Conservation (phyloP, 2,797 vertebrate genomes). For the Neopelma chrysocephalum region DNA sequence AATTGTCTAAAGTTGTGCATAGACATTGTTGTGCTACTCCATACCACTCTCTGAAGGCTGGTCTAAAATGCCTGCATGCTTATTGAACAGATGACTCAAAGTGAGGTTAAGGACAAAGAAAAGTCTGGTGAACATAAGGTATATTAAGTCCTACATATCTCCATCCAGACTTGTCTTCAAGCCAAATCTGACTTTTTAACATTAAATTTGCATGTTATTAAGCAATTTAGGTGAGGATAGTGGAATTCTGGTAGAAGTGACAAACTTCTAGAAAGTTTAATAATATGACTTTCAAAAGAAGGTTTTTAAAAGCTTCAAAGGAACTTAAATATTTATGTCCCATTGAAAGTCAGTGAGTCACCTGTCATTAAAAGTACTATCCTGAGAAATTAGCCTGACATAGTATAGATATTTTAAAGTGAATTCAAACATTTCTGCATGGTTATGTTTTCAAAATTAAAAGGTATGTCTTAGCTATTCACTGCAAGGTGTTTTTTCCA, state of each 20-base stretch:
- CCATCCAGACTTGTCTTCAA: background rate
- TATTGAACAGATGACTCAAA: background rate
- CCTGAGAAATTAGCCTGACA: background rate
- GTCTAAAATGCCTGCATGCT: background rate
- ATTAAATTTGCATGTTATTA: background rate
- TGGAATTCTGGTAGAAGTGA: background rate
- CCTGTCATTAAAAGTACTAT: background rate
- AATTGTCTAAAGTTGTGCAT: accelerated
- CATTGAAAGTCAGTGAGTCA: background rate
- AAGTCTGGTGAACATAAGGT: background rate
- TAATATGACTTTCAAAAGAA: background rate
- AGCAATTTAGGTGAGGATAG: background rate
- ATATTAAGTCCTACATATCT: background rate
- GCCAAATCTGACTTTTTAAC: background rate
- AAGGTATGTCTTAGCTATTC: background rate
- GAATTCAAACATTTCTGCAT: background rate
- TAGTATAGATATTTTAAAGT: background rate
- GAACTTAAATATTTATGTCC: background rate
- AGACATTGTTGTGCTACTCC: background rate
- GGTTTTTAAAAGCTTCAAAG: background rate
- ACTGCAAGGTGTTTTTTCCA: background rate
- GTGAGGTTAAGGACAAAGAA: background rate
- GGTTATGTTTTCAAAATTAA: background rate
- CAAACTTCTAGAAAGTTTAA: background rate
- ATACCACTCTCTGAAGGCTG: background rate